phyloP scores from a whole-genome alignment of 2,113 vertebrate species.

The Castor canadensis region DNA sequence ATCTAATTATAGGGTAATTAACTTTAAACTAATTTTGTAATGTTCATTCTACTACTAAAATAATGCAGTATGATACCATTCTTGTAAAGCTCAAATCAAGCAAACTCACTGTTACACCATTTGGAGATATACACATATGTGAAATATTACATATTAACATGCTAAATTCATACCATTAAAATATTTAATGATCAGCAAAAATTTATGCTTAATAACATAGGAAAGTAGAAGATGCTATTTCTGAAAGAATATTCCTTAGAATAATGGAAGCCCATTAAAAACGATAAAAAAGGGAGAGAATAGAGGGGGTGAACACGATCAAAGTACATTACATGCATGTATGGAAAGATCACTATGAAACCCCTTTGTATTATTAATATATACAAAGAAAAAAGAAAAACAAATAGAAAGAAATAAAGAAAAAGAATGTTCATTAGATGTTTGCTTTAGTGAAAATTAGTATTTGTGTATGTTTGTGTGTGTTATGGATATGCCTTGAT shows the following conservation, averaged over 20 bases:
- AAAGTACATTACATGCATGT: too few species aligned
- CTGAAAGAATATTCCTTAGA: too few species aligned
- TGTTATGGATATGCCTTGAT: background rate
- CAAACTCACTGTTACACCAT: background rate
- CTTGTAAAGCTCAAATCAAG: slow-evolving; percentile 24
- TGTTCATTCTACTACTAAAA: slow-evolving; percentile 26
- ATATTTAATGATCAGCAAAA: slow-evolving; percentile 13
- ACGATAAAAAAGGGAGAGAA: too few species aligned
- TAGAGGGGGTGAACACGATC: too few species aligned
- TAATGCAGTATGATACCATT: background rate
- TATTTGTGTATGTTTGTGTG: background rate
- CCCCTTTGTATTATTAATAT: too few species aligned
- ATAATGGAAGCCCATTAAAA: too few species aligned
- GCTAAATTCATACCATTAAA: background rate
- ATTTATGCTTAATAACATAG: background rate
- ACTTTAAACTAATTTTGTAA: slow-evolving; percentile 37
- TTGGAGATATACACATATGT: background rate
- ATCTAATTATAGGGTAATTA: background rate
- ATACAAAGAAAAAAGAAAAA: too few species aligned
- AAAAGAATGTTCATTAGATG: background rate
- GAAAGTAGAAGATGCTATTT: background rate
- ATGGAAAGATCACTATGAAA: too few species aligned
- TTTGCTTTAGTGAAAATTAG: background rate
- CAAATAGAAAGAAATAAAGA: too few species aligned
- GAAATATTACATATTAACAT: background rate